Evolutionary conservation across 35 echinoderm and acorn worm species (phyloP).

Genomic region (Ptychodera flava): DNA sequence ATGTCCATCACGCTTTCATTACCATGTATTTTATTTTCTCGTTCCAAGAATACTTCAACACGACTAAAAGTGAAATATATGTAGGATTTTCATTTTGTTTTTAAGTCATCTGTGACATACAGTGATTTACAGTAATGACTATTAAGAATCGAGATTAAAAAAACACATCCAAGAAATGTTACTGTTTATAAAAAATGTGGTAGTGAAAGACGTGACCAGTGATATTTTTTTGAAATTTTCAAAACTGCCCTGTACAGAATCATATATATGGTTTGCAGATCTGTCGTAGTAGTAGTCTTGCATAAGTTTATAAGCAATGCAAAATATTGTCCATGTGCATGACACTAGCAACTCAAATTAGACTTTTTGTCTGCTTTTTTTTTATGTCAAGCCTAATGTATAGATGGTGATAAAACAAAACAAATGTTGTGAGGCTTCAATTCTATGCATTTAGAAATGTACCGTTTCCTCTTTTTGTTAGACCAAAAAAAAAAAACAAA

Average conservation of each 20-base stretch:
- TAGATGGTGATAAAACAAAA: not conserved
- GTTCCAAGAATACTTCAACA: not conserved
- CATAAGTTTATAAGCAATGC: not conserved
- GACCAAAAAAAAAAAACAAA: not conserved
- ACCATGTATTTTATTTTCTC: not conserved
- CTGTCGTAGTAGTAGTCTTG: not conserved
- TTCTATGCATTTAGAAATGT: not conserved
- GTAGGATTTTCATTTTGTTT: too few species aligned
- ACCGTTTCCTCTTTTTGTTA: not conserved
- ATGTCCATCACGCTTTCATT: not conserved
- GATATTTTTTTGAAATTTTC: too few species aligned
- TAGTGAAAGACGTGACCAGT: too few species aligned
- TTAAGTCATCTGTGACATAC: too few species aligned
- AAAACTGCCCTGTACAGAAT: not conserved
- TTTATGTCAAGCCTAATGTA: not conserved
- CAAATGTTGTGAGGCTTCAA: not conserved
- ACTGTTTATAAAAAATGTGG: too few species aligned
- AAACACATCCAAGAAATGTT: too few species aligned
- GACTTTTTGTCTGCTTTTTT: not conserved
- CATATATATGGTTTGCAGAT: not conserved
- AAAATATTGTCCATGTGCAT: not conserved
- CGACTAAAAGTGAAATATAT: too few species aligned
- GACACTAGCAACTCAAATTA: not conserved
- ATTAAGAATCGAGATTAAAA: too few species aligned
- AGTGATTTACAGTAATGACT: too few species aligned